Percentiles rank a stretch among this genome's conserved stretches.
Evolutionary conservation across 2,113 vertebrate genomes (phyloP).

Genomic region (Myrmecobius fasciatus): DNA sequence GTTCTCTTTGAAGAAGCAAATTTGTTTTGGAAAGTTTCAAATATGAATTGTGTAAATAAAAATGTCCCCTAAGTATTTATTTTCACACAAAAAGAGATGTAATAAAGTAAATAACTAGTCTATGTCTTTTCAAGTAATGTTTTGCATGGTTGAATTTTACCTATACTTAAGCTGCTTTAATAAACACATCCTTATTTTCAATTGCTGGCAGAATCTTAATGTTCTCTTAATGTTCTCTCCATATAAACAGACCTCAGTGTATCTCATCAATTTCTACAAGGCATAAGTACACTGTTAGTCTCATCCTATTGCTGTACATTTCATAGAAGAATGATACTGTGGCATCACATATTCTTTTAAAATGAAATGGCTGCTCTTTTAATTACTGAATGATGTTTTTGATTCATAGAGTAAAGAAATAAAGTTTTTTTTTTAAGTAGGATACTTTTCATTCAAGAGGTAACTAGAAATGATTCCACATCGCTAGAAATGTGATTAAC

Average conservation of each 20-base stretch:
- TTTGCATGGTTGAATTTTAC: not conserved
- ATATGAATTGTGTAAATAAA: conserved; percentile 41
- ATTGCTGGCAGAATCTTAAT: not conserved
- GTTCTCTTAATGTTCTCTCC: too few relatives aligned
- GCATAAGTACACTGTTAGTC: not conserved
- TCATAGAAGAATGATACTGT: not conserved
- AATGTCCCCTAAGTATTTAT: not conserved
- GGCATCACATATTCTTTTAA: not conserved
- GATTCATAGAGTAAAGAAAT: not conserved
- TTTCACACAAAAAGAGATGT: not conserved
- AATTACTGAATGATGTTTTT: conserved; percentile 23
- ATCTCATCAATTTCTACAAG: not conserved
- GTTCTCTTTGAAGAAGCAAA: conserved; percentile 33
- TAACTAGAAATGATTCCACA: conserved; percentile 12
- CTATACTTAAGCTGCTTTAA: not conserved
- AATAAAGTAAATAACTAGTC: not conserved
- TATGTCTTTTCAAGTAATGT: conserved; percentile 3
- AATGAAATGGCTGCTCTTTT: not conserved
- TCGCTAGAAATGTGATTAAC: not conserved
- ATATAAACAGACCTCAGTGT: not conserved
- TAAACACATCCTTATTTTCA: not conserved
- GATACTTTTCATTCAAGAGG: not conserved
- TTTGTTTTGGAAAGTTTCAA: not conserved
- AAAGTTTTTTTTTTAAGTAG: conserved; percentile 15
- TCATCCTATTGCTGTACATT: conserved; percentile 11